phyloP scores from a whole-genome alignment of 2,797 vertebrate genomes.

The Vespertilio murinus region DNA sequence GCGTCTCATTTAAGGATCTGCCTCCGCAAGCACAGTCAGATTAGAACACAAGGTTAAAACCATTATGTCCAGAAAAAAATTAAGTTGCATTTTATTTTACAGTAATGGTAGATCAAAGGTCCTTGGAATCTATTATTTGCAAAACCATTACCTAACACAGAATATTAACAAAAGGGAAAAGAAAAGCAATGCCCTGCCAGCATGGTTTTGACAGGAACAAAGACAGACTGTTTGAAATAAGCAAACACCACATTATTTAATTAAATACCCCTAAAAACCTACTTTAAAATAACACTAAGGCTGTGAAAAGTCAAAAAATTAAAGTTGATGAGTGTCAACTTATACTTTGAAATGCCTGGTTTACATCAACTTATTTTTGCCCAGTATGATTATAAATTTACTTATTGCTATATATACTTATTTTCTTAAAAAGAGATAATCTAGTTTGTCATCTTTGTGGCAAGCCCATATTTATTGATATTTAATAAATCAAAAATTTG shows the following conservation, averaged over 20 bases:
- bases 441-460: conserved; percentile 12
- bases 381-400: conserved; percentile 60
- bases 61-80: conserved; percentile 83
- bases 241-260: conserved; percentile 79
- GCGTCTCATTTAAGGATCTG: conserved; percentile 86
- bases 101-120: conserved; percentile 84
- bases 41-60: conserved; percentile 89
- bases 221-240: conserved; percentile 71
- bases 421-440: conserved; percentile 70
- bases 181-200: conserved; percentile 69
- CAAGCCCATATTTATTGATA: conserved; percentile 40
- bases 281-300: conserved; percentile 71
- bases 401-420: conserved; percentile 41
- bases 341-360: conserved; percentile 71
- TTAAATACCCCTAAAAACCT: conserved; percentile 71
- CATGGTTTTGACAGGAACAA: conserved; percentile 68
- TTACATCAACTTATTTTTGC: conserved; percentile 70
- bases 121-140: conserved; percentile 82
- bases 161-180: conserved; percentile 75
- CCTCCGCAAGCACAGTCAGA: conserved; percentile 85
- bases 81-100: conserved; percentile 84
- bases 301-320: conserved; percentile 74
- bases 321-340: conserved; percentile 62
- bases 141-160: conserved; percentile 79
- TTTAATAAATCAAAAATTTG: conserved; percentile 34